These are phyloP conservation scores for Aldrovandia affinis DNA, from an alignment of 2,797 vertebrate species.

Conservation along the genomic window DNA sequence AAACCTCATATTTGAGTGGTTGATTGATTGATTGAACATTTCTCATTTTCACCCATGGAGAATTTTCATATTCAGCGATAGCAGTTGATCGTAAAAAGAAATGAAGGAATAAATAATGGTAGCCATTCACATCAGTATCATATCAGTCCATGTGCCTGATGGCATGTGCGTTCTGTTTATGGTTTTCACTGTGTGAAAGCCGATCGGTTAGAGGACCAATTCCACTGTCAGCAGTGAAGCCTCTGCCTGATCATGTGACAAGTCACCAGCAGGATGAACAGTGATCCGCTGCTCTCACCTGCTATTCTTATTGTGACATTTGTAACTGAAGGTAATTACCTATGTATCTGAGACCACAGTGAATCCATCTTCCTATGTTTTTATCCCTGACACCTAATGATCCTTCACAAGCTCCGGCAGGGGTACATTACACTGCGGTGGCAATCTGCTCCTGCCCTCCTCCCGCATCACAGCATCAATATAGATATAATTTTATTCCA, in stretches of 20 bases:
- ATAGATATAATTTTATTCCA: constrained; percentile 58
- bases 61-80: too few relatives aligned
- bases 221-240: constrained; percentile 4
- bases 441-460: constrained; percentile 35
- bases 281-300: constrained; percentile 12
- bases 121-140: too few relatives aligned
- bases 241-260: not conserved
- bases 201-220: not conserved
- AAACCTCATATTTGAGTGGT: not conserved
- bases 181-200: not conserved
- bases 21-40: too few relatives aligned
- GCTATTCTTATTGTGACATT: not conserved
- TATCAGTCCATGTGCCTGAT: too few relatives aligned
- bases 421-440: constrained; percentile 20
- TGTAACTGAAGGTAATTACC: constrained; percentile 25
- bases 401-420: constrained; percentile 18
- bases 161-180: too few relatives aligned
- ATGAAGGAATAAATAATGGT: too few relatives aligned
- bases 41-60: too few relatives aligned
- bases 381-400: constrained; percentile 26
- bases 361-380: not conserved
- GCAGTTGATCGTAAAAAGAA: too few relatives aligned
- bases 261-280: not conserved
- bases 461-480: constrained; percentile 41
- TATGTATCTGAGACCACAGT: not conserved